Conservation (phyloP, 2,797 vertebrate genomes). For the Potorous gilbertii region DNA sequence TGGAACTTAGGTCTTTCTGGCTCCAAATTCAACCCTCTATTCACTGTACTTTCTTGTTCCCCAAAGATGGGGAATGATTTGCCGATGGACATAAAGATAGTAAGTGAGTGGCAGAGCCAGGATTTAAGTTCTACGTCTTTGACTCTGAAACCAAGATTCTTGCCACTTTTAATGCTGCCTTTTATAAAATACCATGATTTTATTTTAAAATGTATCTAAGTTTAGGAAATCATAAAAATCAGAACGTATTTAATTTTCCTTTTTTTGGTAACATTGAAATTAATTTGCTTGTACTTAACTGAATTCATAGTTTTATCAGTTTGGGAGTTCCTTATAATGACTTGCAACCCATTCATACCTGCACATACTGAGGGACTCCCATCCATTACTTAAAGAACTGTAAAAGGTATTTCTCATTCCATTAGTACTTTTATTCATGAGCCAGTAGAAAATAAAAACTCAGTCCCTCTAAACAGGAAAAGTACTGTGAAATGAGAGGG, state of each 20-base stretch:
- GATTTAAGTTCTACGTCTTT: background rate
- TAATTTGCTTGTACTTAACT: background rate
- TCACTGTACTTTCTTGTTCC: background rate
- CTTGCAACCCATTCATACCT: background rate
- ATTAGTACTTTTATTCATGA: background rate
- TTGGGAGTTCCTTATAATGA: background rate
- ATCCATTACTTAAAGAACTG: slow-evolving; percentile 45
- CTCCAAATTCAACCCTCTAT: background rate
- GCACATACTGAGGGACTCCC: background rate
- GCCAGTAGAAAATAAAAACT: slow-evolving; percentile 28
- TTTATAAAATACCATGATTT: background rate
- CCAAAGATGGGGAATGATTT: background rate
- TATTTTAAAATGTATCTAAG: background rate
- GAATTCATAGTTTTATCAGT: background rate
- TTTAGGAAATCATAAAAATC: background rate
- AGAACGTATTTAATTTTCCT: background rate
- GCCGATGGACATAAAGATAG: background rate
- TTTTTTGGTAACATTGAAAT: background rate
- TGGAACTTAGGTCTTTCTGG: background rate
- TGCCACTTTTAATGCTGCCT: background rate
- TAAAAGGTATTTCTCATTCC: slow-evolving; percentile 16
- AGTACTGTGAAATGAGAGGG: slow-evolving; percentile 7
- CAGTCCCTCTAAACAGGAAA: slow-evolving; percentile 5
- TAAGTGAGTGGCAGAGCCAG: no score
- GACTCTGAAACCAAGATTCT: background rate